Conservation (phyloP, 2,888 invertebrate genomes). For the Drosophila anomalata region DNA sequence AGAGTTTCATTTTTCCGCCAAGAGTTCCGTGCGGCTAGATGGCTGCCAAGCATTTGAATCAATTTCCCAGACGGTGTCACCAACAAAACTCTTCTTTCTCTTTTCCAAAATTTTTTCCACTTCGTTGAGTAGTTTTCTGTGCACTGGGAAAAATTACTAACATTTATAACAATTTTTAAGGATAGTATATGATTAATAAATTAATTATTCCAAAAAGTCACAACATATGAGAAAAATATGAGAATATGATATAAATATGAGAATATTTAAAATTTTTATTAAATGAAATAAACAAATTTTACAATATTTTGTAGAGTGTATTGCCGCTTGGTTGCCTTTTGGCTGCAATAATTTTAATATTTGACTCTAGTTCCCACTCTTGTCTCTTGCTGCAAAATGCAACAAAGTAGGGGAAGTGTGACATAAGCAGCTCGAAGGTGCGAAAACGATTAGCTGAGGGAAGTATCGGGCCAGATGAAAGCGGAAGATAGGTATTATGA, state of each 20-base stretch:
- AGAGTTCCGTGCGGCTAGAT: slow-evolving; percentile 27
- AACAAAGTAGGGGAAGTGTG: slow-evolving; percentile 51
- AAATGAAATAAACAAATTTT: no score
- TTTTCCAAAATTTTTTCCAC: not conserved
- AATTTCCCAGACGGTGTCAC: slow-evolving; percentile 16
- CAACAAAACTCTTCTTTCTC: slow-evolving; percentile 18
- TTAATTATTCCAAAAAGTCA: no score
- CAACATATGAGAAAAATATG: no score
- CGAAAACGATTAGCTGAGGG: slow-evolving; percentile 40
- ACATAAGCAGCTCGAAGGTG: slow-evolving; percentile 54
- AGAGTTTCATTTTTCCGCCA: slow-evolving; percentile 51
- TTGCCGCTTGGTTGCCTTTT: slow-evolving; percentile 58
- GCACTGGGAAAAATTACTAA: slow-evolving; percentile 7
- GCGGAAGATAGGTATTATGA: slow-evolving; percentile 21
- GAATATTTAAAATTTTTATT: not conserved
- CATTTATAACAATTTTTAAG: not conserved
- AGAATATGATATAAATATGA: no score
- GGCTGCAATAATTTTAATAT: slow-evolving; percentile 54
- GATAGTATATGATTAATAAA: not conserved
- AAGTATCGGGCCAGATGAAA: slow-evolving; percentile 18
- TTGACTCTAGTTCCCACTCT: slow-evolving; percentile 18
- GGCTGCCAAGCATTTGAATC: slow-evolving; percentile 48
- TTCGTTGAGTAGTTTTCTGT: slow-evolving; percentile 35
- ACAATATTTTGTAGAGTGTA: slow-evolving; percentile 1
- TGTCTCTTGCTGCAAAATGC: slow-evolving; percentile 42